A percentile compares a stretch with the other conserved stretches of the same genome.
Evolutionary conservation across 2,113 vertebrate species (phyloP).

Genomic region (Pachyramphus minor): DNA sequence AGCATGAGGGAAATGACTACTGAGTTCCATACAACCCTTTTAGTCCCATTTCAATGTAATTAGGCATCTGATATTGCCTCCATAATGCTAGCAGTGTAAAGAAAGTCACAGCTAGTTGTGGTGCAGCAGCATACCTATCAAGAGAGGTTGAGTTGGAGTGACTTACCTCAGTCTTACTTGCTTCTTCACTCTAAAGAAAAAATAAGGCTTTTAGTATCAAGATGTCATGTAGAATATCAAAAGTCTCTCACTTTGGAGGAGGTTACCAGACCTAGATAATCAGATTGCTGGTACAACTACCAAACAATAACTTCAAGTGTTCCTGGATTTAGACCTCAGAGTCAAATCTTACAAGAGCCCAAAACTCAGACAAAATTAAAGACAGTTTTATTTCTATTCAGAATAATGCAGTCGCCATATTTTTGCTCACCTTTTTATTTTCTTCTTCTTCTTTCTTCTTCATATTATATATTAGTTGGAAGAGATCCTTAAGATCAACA

Average conservation of each 20-base stretch:
- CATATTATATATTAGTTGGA: slow-evolving; percentile 92
- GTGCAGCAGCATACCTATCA: background rate
- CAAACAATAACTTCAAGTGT: background rate
- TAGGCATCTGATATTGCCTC: background rate
- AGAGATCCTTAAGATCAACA: slow-evolving; percentile 93
- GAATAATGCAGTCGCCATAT: background rate
- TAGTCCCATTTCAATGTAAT: background rate
- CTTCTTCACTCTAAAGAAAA: slow-evolving; percentile 69
- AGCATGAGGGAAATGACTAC: background rate
- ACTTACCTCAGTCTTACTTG: slow-evolving; percentile 66
- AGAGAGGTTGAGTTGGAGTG: background rate
- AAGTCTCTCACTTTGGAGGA: background rate
- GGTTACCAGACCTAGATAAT: background rate
- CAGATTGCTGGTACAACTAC: background rate
- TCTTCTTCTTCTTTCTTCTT: slow-evolving; percentile 88
- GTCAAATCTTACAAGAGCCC: background rate
- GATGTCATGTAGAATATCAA: background rate
- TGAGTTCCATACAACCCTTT: background rate
- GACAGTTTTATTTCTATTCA: background rate
- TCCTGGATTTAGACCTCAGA: background rate
- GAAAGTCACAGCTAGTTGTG: background rate
- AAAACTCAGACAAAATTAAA: background rate
- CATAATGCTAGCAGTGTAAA: background rate
- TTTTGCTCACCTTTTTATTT: slow-evolving; percentile 78
- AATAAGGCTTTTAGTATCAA: background rate